Base-by-base conservation (phyloP, 2,888 invertebrate species). In the Aspidapion aeneum region DNA sequence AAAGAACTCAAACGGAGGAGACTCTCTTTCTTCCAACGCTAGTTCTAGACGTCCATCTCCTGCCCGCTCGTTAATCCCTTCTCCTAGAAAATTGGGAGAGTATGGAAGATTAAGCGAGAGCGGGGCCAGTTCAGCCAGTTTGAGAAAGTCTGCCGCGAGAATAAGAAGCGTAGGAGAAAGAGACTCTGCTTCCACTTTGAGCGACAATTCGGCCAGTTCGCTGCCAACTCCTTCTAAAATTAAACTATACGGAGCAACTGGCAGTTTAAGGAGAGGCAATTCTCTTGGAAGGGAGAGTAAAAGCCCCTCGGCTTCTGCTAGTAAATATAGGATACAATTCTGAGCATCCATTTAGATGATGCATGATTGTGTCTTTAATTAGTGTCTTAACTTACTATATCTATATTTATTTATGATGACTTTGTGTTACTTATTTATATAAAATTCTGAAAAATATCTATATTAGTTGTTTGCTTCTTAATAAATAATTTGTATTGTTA, bases 281-380 rank as follows among this genome's bases (percentile, higher is more conserved):
- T 86, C 86, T 0, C 72, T 82, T 55, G 85, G 85, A 2, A 83
- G 86, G 70, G 87, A 87, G 62, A 76, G 77, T 64, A 80, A 81
- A 70, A 80, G 79, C 70, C 77, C 76, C 60, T 77, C 76, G 60
- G 75, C 75, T 54, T 79, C 79, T 65, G 83, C 85, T 21, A 88
- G 86, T 75, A 89, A 89, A 77, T 90, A 90, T 76, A 85, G 90
- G 65, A 90, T 90, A 74, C 90, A 90, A 75, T 90, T 90, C 78
- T 90, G 64, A 82, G 77, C 7, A 52, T n/a, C n/a, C n/a, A n/a
- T n/a, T n/a, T n/a, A 35, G 52, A 52, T 17, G 52, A n/a, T 9
- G n/a, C 19, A 19, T 9, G 52, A 52, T 5, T 52, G 52, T 52
- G 35, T 12, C 35, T 35, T 35, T 35, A 12, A 35, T 35, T 35